Base-by-base conservation (phyloP, 53 echinoderm and acorn worm species). In the Apostichopus leukothele region DNA sequence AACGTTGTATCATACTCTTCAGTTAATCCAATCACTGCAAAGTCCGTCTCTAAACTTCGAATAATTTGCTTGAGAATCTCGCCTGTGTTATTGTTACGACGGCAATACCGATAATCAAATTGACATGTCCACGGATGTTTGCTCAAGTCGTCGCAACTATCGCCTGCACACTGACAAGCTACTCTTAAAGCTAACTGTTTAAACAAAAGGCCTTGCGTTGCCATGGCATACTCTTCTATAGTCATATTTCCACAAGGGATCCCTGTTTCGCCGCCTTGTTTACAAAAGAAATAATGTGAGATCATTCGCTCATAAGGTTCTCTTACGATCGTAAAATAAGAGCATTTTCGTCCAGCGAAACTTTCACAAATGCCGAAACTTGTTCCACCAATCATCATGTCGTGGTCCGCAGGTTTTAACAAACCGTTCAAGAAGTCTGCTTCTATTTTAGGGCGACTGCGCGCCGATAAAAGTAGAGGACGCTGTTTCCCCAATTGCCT, bases 251-350 rank as follows among this genome's bases (percentile, higher is more conserved):
- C 67, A 85, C 85, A 85, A 7, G 67, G 67, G 20, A 85, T 66
- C 60, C 67, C 66, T 9, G 85, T 57, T 27, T 85, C 9, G 23
- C 85, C 85, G 23, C 85, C 85, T 4, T 85, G 23, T 85, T 85
- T 85, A 88, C 98, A 97, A 54, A 94, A 97, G 25, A 87, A 78
- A 76, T 94, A 95, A 16, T 94, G 93, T 12, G 98, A 97, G 52
- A 97, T 89, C 10, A 80, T 89, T 9, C 98, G 77, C 10, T 97
- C 95, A 84, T 94, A 97, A 7, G 98, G 98, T n/a, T 97, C 90
- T 20, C 98, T 89, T 22, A 97, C 76, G 22, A 97, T 91, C 26
- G 98, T 97, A 79, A 97, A 95, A 76, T 95, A 97, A 1, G 98
- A 95, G 74, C 98, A 97, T 67, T 50, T 50, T 22, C 85, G 66